These are phyloP conservation scores for Salpingus planirostris DNA, from an alignment of 2,888 invertebrate species.

Conservation along the genomic window DNA sequence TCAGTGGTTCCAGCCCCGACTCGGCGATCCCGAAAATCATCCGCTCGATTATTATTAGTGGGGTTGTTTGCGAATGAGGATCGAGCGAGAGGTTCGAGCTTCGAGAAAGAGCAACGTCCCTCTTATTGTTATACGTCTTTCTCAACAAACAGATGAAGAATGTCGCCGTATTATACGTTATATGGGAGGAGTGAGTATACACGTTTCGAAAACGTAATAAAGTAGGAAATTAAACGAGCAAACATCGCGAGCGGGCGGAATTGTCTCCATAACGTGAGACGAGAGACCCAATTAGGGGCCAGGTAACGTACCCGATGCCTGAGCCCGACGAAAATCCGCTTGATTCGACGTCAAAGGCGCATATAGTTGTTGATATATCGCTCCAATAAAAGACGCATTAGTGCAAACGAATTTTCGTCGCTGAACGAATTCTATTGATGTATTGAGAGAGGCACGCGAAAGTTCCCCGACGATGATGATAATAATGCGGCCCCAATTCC, in stretches of 20 bases:
- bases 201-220: constrained; percentile 4
- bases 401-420: constrained; percentile 23
- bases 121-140: constrained; percentile 4
- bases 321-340: constrained; percentile 14
- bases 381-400: constrained; percentile 25
- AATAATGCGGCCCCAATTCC: constrained; percentile 8
- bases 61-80: no score
- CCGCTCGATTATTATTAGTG: no score
- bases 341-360: constrained; percentile 18
- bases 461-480: neutral
- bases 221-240: no score
- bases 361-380: no score
- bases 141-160: constrained; percentile 2
- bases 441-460: constrained; percentile 15
- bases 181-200: constrained; percentile 5
- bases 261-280: no score
- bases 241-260: no score
- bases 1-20: constrained; percentile 16
- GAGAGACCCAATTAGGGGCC: constrained; percentile 21
- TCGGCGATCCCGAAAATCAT: no score
- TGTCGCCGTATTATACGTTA: no score
- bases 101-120: neutral
- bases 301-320: constrained; percentile 24
- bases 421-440: constrained; percentile 14
- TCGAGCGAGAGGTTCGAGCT: no score